phyloP scores from a whole-genome alignment of 2,888 invertebrate genomes.

The Acleris literana region DNA sequence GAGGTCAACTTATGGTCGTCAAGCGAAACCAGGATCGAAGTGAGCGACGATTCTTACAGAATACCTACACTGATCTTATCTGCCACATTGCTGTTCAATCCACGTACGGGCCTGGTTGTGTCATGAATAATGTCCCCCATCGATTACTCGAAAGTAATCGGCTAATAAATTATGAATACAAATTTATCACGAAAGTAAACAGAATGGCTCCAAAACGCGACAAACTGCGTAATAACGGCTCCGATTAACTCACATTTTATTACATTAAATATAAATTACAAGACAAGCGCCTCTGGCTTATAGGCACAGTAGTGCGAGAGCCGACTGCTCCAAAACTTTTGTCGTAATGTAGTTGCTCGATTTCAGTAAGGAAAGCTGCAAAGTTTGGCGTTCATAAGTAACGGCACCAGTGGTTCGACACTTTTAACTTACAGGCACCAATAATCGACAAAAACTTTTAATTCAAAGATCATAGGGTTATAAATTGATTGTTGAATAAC shows the following conservation, averaged over 20 bases:
- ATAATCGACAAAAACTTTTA: too few relatives aligned
- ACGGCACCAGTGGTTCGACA: too few relatives aligned
- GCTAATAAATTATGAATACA: slow-evolving; percentile 56
- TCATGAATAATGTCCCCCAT: slow-evolving; percentile 29
- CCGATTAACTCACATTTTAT: slow-evolving; percentile 54
- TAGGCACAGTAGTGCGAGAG: neutral
- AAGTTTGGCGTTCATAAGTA: too few relatives aligned
- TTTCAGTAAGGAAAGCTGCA: too few relatives aligned
- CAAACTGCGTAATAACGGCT: slow-evolving; percentile 52
- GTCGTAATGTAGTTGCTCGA: too few relatives aligned
- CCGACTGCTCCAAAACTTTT: too few relatives aligned
- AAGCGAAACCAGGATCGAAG: too few relatives aligned
- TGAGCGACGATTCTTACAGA: too few relatives aligned
- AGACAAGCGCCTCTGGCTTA: slow-evolving; percentile 38
- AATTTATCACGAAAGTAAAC: slow-evolving; percentile 62
- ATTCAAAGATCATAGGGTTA: too few relatives aligned
- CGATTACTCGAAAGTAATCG: slow-evolving; percentile 34
- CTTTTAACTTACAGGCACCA: too few relatives aligned
- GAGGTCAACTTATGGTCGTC: too few relatives aligned
- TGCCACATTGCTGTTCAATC: slow-evolving; percentile 17
- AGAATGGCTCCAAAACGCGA: slow-evolving; percentile 47
- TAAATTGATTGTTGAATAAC: too few relatives aligned
- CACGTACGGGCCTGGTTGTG: slow-evolving; percentile 28
- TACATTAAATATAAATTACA: slow-evolving; percentile 52
- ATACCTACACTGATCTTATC: slow-evolving; percentile 2